Percentiles rank a stretch among this genome's conserved stretches.
Conservation (phyloP, 2,888 invertebrate genomes). For the Mythimna vitellina region DNA sequence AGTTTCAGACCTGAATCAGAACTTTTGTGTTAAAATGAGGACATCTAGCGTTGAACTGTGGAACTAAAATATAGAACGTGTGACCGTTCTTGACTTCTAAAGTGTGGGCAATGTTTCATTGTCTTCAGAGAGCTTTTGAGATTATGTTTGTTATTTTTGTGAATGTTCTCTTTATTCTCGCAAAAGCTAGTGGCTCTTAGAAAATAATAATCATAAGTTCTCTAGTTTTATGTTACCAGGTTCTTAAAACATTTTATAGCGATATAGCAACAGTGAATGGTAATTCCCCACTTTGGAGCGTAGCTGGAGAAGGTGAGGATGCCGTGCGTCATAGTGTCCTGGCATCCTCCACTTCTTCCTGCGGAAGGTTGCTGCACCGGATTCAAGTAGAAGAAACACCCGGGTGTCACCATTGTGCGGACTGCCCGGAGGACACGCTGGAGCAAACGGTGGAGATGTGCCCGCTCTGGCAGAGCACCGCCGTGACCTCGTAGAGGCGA, state of each 20-base stretch:
- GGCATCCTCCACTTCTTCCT: no score
- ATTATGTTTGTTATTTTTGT: constrained; percentile 8
- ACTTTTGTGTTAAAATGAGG: constrained; percentile 13
- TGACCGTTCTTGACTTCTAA: constrained; percentile 26
- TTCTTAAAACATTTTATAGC: background rate
- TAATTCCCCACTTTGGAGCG: no score
- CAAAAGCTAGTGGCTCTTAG: background rate
- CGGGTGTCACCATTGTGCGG: no score
- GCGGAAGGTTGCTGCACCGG: no score
- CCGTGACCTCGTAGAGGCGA: no score
- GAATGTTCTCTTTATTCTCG: background rate
- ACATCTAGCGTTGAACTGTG: constrained; percentile 15
- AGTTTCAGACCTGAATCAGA: constrained; percentile 27
- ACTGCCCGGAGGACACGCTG: no score
- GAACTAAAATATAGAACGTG: constrained; percentile 15
- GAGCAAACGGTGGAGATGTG: no score
- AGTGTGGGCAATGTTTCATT: constrained; percentile 20
- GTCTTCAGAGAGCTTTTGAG: constrained; percentile 15
- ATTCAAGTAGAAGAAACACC: no score
- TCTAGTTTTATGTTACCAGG: background rate
- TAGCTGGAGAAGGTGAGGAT: no score
- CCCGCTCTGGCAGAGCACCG: no score
- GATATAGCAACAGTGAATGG: no score
- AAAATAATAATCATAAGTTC: background rate
- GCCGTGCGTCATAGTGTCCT: no score